A percentile compares a stretch with the other conserved stretches of the same genome.
phyloP scores from a whole-genome alignment of 2,888 invertebrate genomes.

The Hypselothyrea guttata region DNA sequence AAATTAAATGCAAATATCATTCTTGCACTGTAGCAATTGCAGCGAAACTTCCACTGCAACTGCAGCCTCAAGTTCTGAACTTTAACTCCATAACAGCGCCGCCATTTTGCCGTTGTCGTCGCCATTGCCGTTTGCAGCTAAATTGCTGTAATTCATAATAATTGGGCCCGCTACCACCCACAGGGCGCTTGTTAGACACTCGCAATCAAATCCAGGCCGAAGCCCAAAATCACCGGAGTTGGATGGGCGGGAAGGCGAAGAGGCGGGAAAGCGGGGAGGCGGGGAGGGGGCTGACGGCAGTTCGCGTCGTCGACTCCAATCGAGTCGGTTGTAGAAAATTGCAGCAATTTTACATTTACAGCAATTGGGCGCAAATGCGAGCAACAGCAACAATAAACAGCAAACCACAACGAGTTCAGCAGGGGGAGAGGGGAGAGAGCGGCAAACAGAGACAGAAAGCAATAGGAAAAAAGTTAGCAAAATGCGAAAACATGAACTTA shows the following conservation, averaged over 20 bases:
- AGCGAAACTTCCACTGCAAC: constrained; percentile 16
- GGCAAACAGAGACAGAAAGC: constrained; percentile 2
- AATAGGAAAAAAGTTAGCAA: constrained; percentile 38
- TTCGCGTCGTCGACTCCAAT: constrained; percentile 68
- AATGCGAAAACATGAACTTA: constrained; percentile 75
- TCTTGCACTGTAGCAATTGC: constrained; percentile 9
- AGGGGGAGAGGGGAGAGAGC: constrained; percentile 5
- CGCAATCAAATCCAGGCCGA: constrained; percentile 30
- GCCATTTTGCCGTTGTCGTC: constrained; percentile 44
- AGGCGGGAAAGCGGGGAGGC: not conserved
- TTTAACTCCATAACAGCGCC: constrained; percentile 2
- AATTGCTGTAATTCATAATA: constrained; percentile 76
- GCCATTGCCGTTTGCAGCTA: constrained; percentile 37
- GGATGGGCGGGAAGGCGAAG: not conserved
- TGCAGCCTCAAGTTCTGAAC: constrained; percentile 20
- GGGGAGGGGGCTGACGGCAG: constrained; percentile 23
- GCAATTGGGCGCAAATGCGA: constrained; percentile 74
- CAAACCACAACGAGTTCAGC: constrained; percentile 16
- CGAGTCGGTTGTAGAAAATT: constrained; percentile 75
- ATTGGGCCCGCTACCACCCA: constrained; percentile 74
- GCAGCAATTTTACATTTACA: constrained; percentile 77
- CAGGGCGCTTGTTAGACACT: constrained; percentile 69
- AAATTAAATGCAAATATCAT: too few species aligned
- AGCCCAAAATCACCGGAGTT: constrained; percentile 47
- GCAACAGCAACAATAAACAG: constrained; percentile 27